Conservation (phyloP, 2,888 invertebrate species). For the Protonemura montana region DNA sequence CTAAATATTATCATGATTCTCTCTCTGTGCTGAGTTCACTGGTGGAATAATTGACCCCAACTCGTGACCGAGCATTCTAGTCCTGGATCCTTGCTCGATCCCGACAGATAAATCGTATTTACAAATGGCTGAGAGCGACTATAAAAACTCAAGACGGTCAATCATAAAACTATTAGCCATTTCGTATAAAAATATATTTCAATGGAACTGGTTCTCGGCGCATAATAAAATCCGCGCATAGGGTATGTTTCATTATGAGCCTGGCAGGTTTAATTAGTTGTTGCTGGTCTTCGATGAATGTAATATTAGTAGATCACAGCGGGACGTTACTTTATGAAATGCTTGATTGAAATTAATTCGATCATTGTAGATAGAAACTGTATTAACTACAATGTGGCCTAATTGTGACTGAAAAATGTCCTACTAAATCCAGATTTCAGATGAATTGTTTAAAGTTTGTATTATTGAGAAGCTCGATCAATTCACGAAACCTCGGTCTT, state of each 20-base stretch:
- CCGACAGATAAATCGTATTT: not conserved
- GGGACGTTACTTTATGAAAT: not conserved
- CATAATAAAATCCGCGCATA: not conserved
- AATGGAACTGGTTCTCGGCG: not conserved
- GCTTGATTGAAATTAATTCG: not conserved
- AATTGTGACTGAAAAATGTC: not conserved
- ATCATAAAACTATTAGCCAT: slow-evolving; percentile 21
- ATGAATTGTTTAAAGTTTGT: not conserved
- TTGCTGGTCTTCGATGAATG: not conserved
- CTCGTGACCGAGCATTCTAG: not conserved
- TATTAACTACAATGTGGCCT: not conserved
- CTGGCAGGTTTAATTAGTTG: slow-evolving; percentile 13
- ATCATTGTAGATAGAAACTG: not conserved
- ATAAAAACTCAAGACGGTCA: slow-evolving; percentile 22
- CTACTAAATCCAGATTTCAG: not conserved
- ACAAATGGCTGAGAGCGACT: slow-evolving; percentile 12
- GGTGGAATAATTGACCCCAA: not conserved
- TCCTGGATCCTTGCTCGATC: not conserved
- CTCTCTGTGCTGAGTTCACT: not conserved
- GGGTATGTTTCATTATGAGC: not conserved
- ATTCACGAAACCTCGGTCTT: too few species aligned
- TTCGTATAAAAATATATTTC: slow-evolving; percentile 1
- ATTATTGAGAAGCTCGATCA: too few species aligned
- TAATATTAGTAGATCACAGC: not conserved
- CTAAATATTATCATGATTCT: not conserved